Evolutionary conservation across 2,113 vertebrate genomes (phyloP), one percentile per base, ranked within the genome.

Genomic region (Empidonax alnorum): DNA sequence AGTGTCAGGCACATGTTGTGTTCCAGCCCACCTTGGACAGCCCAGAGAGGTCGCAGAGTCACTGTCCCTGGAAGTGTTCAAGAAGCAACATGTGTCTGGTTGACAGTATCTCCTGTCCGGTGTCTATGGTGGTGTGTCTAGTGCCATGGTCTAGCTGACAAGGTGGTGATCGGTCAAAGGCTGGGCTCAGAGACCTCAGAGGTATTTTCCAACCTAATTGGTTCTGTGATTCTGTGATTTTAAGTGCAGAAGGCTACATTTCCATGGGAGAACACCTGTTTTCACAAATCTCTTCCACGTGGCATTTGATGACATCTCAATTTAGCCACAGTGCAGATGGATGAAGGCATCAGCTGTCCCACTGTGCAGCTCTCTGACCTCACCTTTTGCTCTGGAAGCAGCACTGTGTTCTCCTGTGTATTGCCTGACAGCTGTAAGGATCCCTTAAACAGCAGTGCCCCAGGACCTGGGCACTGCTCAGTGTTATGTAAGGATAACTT

Each of bases 401-500:
- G 39, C 12, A 1, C 14, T 1, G 25, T 47, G 39, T 15, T 77
- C 27, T 61, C 24, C 55, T 13, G 7, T 14, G 9, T 42, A 6
- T 9, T 1, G 2, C 30, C 50, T 56, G 75, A 24, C 65, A 61
- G 47, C 63, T 37, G 30, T 49, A n/a, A 47, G 63, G 68, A 50
- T 74, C 33, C 10, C 24, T 63, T 12, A 5, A 63, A 19, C 56
- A 11, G 25, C 0, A 0, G 7, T 39, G 69, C 11, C 25, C 2
- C 0, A 0, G 18, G 23, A 28, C 11, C n/a, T 37, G 50, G 39
- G 22, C n/a, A 14, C 58, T 10, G 0, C 55, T 46, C 22, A 7
- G 65, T 41, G 56, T 53, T 30, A 4, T 0, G 7, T 53, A 2
- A 19, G 41, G 47, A 3, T 44, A 78, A 35, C 17, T 62, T 53